Conservation (phyloP, 1,140 invertebrate species). For the Drosophila tropicalis region DNA sequence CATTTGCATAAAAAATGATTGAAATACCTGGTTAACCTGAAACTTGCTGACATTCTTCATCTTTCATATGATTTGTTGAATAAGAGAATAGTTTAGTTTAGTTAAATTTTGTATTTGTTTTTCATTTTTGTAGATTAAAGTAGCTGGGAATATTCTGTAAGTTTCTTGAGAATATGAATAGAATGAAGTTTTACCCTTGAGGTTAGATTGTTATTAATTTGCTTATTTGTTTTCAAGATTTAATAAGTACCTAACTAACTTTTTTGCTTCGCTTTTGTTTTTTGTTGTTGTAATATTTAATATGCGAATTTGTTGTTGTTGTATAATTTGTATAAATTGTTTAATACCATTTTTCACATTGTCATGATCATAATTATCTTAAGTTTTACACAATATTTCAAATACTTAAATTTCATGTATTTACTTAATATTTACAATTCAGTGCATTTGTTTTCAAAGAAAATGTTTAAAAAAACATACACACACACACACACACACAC, state of each 20-base stretch:
- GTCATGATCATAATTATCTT: constrained; percentile 5
- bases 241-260: constrained; percentile 73
- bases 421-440: constrained; percentile 12
- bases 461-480: neutral
- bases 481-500: too few species aligned
- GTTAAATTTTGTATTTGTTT: constrained; percentile 53
- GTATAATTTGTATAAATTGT: constrained; percentile 71
- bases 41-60: constrained; percentile 49
- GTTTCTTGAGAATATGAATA: constrained; percentile 56
- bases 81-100: constrained; percentile 66
- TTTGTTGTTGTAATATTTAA: constrained; percentile 35
- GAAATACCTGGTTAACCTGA: constrained; percentile 60
- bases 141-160: constrained; percentile 62
- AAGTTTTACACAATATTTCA: constrained; percentile 7
- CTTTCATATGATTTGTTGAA: constrained; percentile 35
- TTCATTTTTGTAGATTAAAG: constrained; percentile 33
- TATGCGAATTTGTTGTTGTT: constrained; percentile 31
- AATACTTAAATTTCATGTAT: neutral
- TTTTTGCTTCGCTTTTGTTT: constrained; percentile 28
- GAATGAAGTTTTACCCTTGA: constrained; percentile 47
- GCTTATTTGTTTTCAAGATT: constrained; percentile 58
- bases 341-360: constrained; percentile 58
- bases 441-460: neutral
- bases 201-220: constrained; percentile 50
- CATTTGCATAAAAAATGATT: constrained; percentile 73